Base-by-base conservation (phyloP, 2,113 vertebrate genomes). In the Cricetomys ansorgei region DNA sequence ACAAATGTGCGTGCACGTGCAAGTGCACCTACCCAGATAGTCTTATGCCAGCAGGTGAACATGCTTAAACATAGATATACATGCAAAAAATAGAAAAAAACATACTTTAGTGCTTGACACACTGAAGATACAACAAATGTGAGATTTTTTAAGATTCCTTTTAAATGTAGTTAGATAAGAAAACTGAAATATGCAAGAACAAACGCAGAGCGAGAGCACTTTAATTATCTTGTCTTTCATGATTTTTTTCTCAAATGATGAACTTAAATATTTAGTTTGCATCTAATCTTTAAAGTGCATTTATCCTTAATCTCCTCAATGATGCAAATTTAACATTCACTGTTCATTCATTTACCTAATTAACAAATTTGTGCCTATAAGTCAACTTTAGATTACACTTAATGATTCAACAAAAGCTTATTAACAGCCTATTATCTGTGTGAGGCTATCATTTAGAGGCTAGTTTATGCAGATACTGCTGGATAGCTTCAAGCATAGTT, bases 191-290 rank as follows among this genome's bases (percentile, higher is more conserved):
- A 84, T 48, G 7, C 29, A 89, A 95, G 91, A 97, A 77, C 53
- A 25, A 94, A 67, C n/a, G 34, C 48, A 84, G 25, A 94, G 92
- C 67, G 84, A 96, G 57, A 89, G 37, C 86, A 85, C 21, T 94
- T 53, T 92, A 91, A 95, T 90, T 92, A 88, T 92, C 91, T 94
- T 90, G 57, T 77, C 90, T 96, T 93, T 93, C 50, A 94, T 75
- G 53, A 97, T 90, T 96, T 95, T 97, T 88, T 97, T 85, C 85
- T 95, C 70, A 95, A 95, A 67, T 57, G 57, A 45, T 57, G 79
- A 95, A 93, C 27, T 95, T 86, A 91, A 92, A 91, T 72, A 70
- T 43, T 83, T 94, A 95, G 55, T 89, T 94, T 96, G 73, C 45
- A 95, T 90, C 40, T 88, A 97, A 93, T 79, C 79, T 75, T 89